These are phyloP conservation scores for Brachymystax lenok DNA, from an alignment of 2,797 vertebrate species.

Conservation along the genomic window DNA sequence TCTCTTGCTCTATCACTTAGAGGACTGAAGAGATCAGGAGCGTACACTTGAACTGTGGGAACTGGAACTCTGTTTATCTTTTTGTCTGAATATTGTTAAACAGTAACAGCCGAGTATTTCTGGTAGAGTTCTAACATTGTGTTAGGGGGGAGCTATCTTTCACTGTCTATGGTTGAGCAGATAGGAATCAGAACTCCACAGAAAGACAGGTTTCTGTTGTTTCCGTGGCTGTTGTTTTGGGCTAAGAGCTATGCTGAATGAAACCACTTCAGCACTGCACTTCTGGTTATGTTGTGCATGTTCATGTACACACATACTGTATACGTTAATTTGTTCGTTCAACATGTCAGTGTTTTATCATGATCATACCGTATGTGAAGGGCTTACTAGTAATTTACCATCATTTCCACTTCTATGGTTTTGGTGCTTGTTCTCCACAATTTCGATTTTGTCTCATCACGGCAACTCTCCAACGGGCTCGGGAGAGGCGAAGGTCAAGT, in stretches of 20 bases:
- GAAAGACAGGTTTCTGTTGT: slow-evolving; percentile 6
- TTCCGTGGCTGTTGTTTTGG: slow-evolving; percentile 19
- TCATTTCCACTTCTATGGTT: background rate
- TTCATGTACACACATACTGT: background rate
- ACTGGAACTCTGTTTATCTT: background rate
- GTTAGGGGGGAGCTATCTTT: slow-evolving; percentile 1
- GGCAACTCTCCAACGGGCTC: too few relatives aligned
- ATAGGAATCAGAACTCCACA: slow-evolving; percentile 25
- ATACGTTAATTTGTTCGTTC: background rate
- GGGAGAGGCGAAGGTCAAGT: too few relatives aligned
- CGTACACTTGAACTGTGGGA: background rate
- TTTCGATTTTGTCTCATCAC: too few relatives aligned
- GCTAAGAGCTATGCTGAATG: slow-evolving; percentile 11
- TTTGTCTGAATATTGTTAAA: slow-evolving; percentile 18
- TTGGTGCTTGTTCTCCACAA: background rate
- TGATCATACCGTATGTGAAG: background rate
- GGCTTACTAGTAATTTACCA: background rate
- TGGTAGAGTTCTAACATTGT: background rate
- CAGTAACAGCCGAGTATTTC: slow-evolving; percentile 8
- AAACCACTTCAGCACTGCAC: background rate
- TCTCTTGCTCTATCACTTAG: background rate
- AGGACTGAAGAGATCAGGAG: background rate
- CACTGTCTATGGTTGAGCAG: slow-evolving; percentile 22
- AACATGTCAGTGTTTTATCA: background rate
- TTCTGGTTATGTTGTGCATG: background rate